Evolutionary conservation across 2,113 vertebrate genomes (phyloP).

Genomic region (Callopanchax toddi): DNA sequence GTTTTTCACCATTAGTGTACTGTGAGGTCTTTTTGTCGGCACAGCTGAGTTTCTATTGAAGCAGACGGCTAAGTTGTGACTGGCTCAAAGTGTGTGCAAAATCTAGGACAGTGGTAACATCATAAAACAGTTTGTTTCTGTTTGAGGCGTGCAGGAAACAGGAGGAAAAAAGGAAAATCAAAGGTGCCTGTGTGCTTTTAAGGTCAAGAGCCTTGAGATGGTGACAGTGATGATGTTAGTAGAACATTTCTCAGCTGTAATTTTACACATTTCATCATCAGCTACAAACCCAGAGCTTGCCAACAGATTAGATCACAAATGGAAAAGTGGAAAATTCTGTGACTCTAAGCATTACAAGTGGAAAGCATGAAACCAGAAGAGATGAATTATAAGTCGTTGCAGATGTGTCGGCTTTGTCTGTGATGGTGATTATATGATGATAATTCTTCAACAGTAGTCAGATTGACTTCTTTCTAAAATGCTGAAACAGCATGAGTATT

Average conservation of each 20-base stretch:
- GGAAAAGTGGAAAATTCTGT: no score
- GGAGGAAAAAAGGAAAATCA: background rate
- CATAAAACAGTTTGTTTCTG: background rate
- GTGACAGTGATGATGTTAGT: no score
- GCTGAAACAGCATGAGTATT: background rate
- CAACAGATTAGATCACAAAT: no score
- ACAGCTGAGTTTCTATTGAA: slow-evolving; percentile 15
- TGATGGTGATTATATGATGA: background rate
- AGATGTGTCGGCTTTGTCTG: slow-evolving; percentile 45
- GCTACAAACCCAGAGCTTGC: no score
- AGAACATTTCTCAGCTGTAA: no score
- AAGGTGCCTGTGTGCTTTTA: background rate
- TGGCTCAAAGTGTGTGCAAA: slow-evolving; percentile 10
- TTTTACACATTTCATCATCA: no score
- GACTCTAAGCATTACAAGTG: no score
- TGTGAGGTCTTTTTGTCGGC: slow-evolving; percentile 36
- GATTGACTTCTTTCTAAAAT: no score
- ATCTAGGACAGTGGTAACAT: slow-evolving; percentile 8
- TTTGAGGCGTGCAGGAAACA: background rate
- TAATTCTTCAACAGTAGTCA: no score
- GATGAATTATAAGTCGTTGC: background rate
- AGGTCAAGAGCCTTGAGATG: background rate
- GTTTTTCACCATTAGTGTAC: slow-evolving; percentile 32
- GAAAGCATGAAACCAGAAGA: no score
- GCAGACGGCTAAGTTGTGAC: slow-evolving; percentile 21